Evolutionary conservation across 2,888 invertebrate species (phyloP), one percentile per base, ranked within the genome.

Genomic region (Odontothrips loti): DNA sequence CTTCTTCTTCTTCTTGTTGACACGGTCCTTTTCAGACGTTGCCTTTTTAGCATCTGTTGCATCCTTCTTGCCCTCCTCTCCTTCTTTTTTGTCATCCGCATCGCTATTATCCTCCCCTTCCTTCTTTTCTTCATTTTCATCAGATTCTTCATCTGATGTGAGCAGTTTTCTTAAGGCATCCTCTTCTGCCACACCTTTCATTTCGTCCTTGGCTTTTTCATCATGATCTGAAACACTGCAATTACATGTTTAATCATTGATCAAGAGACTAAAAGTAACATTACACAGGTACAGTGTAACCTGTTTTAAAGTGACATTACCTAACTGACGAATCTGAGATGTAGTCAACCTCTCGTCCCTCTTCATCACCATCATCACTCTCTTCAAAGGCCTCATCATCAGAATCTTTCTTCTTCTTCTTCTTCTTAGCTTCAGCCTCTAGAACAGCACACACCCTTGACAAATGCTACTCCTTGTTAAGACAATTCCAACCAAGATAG

Each of bases 361-460:
- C 98, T 85, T 96, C 97, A 87, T 99, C 98, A 0, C 97, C 98
- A 87, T 98, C 98, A 87, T 98, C 98, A 84, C 97, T 97, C 86
- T 99, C 98, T 87, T 98, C 98, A 81, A 95, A 92, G 0, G 97
- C 97, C 86, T 98, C 97, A 84, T 95, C 93, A 83, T 96, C 94
- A 0, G 94, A 93, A 83, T 93, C 93, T 81, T 93, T 92, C 88
- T 95, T 94, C 85, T 95, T 94, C 86, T 95, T 95, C 83, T 91
- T 91, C 81, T 90, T 90, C 27, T 90, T 90, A 23, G 89, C 90
- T 20, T 83, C 83, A 63, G 75, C 48, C 51, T 81, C 81, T 48
- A 48, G 23, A 27, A 51, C 34, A 23, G 47, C 47, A n/a, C 8
- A 48, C 29, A 47, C 80, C 75, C 23, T 83, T 80, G 47, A 43